These are phyloP conservation scores for Prunella himalayana DNA, from an alignment of 2,113 vertebrate genomes.

Conservation along the genomic window DNA sequence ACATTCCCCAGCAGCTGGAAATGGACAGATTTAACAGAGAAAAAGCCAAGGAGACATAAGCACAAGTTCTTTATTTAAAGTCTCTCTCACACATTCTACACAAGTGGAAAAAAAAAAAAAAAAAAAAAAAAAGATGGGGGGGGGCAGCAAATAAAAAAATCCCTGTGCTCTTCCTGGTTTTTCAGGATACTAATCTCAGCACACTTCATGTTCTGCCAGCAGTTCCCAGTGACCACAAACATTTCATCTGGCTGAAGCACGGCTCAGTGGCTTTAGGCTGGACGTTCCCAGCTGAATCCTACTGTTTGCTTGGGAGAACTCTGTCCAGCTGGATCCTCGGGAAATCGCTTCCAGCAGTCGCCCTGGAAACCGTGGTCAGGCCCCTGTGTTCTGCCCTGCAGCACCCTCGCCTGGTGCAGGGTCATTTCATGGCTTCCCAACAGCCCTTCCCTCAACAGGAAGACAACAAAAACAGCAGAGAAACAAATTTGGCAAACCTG, in stretches of 20 bases:
- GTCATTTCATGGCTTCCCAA: not conserved
- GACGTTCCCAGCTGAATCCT: not conserved
- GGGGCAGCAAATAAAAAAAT: not conserved
- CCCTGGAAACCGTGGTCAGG: not conserved
- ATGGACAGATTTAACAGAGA: not conserved
- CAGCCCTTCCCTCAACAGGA: not conserved
- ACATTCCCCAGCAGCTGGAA: not conserved
- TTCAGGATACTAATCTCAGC: not conserved
- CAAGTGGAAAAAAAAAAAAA: not conserved
- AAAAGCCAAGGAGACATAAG: not conserved
- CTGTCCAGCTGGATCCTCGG: not conserved
- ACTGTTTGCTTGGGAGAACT: not conserved
- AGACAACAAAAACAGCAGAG: not conserved
- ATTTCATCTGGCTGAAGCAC: not conserved
- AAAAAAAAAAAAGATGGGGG: not conserved
- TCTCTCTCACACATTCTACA: not conserved
- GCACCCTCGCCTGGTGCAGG: rapidly evolving
- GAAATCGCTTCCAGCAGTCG: not conserved
- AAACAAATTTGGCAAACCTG: not conserved
- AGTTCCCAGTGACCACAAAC: not conserved
- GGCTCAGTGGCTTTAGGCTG: not conserved
- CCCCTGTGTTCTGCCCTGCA: rapidly evolving
- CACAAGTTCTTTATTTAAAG: not conserved
- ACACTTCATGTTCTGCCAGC: not conserved
- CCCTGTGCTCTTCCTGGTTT: not conserved